These are phyloP conservation scores for Nomada ferruginata DNA, from an alignment of 2,888 invertebrate species.

Conservation along the genomic window DNA sequence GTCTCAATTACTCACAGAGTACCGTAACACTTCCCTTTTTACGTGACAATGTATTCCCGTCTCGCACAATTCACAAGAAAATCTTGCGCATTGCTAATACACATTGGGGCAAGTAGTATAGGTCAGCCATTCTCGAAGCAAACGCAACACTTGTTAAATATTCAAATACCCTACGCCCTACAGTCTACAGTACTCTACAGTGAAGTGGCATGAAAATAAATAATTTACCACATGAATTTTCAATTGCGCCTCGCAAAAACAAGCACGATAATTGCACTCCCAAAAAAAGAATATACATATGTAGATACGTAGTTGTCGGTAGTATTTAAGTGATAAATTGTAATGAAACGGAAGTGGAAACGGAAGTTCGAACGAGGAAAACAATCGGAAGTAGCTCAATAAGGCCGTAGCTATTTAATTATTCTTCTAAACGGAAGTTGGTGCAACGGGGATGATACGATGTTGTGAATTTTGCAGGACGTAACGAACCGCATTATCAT, in stretches of 20 bases:
- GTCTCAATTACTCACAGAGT: constrained; percentile 3
- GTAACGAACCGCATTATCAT: constrained; percentile 49
- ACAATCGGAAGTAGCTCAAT: background rate
- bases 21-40: background rate
- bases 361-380: background rate
- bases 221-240: constrained; percentile 3
- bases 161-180: constrained; percentile 1
- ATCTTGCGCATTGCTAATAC: no score
- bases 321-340: no score
- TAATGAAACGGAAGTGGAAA: background rate
- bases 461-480: constrained; percentile 37
- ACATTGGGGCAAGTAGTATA: background rate
- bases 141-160: constrained; percentile 15
- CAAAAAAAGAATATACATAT: no score
- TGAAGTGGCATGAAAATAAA: no score
- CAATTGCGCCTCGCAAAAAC: background rate
- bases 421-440: constrained; percentile 29
- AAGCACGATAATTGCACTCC: no score
- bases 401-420: constrained; percentile 11
- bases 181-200: no score
- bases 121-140: constrained; percentile 10
- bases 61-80: no score
- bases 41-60: no score
- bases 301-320: no score
- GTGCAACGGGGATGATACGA: background rate